These are phyloP conservation scores for Leptocoma aspasia DNA, from an alignment of 2,113 vertebrate genomes.

Conservation along the genomic window DNA sequence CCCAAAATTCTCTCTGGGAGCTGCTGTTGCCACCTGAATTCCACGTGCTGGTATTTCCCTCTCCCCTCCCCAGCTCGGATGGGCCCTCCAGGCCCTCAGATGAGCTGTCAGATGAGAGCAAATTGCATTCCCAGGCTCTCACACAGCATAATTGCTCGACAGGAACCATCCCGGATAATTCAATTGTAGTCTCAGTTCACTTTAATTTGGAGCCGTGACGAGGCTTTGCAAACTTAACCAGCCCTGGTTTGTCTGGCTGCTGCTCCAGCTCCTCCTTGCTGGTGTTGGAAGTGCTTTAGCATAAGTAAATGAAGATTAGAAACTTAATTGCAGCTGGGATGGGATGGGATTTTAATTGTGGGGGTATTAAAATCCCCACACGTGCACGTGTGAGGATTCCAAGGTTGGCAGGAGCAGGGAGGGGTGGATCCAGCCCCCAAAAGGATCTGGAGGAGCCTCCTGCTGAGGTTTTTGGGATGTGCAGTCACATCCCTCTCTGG, in stretches of 20 bases:
- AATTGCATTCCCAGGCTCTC: slow-evolving; percentile 6
- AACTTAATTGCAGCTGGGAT: neutral
- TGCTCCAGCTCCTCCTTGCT: neutral
- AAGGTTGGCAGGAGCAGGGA: neutral
- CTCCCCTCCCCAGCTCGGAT: neutral
- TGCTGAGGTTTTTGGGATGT: neutral
- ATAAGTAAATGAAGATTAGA: neutral
- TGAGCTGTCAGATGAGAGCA: slow-evolving; percentile 3
- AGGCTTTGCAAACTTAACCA: neutral
- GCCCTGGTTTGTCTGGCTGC: neutral
- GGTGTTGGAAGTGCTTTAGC: neutral
- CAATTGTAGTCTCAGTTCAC: neutral
- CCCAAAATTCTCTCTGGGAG: neutral
- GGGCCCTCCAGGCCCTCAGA: neutral
- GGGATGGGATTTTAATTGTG: neutral
- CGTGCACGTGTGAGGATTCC: accelerated
- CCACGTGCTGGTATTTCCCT: neutral
- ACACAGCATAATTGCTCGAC: neutral
- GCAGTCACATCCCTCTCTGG: accelerated
- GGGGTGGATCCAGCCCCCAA: neutral
- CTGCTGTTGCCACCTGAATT: neutral
- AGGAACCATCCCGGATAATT: slow-evolving; percentile 32
- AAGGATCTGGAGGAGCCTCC: neutral
- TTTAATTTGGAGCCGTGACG: slow-evolving; percentile 17
- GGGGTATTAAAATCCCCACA: neutral